These are phyloP conservation scores for Drosophila eohydei DNA, from an alignment of 2,888 invertebrate species.

Conservation along the genomic window DNA sequence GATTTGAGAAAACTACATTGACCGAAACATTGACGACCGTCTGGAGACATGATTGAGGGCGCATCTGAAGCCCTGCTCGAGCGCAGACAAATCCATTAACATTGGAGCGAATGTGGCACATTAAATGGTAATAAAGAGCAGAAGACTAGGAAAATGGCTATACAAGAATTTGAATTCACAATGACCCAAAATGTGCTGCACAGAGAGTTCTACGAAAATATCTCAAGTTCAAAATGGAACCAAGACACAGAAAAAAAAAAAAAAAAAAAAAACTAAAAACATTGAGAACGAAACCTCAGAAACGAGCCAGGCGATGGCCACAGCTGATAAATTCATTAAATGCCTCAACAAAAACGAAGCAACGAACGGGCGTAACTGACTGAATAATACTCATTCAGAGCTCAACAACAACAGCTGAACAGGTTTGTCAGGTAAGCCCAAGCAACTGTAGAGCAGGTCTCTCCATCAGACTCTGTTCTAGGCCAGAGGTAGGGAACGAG, in stretches of 20 bases:
- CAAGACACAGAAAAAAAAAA: constrained; percentile 12
- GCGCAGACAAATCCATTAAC: constrained; percentile 57
- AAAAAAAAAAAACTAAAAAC: background rate
- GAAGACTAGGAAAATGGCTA: constrained; percentile 3
- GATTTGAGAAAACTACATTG: constrained; percentile 41
- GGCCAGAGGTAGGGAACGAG: background rate
- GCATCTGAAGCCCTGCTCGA: constrained; percentile 20
- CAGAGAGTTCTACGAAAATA: constrained; percentile 51
- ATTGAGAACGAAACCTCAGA: constrained; percentile 19
- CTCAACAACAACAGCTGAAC: no score
- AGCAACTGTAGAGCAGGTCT: no score
- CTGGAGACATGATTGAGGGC: constrained; percentile 52
- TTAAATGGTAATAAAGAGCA: constrained; percentile 59
- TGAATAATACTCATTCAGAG: background rate
- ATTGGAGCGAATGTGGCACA: constrained; percentile 53
- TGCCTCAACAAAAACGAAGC: constrained; percentile 41
- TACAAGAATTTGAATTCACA: constrained; percentile 52
- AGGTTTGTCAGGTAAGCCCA: no score
- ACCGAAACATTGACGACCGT: constrained; percentile 33
- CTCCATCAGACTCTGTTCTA: no score
- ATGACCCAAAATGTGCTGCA: constrained; percentile 34
- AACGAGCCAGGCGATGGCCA: constrained; percentile 55
- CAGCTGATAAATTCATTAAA: constrained; percentile 80
- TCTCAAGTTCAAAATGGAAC: constrained; percentile 46
- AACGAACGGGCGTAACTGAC: constrained; percentile 2